Evolutionary conservation across 2,797 vertebrate genomes (phyloP), one percentile per base, ranked within the genome.

Genomic region (Mus spretus): DNA sequence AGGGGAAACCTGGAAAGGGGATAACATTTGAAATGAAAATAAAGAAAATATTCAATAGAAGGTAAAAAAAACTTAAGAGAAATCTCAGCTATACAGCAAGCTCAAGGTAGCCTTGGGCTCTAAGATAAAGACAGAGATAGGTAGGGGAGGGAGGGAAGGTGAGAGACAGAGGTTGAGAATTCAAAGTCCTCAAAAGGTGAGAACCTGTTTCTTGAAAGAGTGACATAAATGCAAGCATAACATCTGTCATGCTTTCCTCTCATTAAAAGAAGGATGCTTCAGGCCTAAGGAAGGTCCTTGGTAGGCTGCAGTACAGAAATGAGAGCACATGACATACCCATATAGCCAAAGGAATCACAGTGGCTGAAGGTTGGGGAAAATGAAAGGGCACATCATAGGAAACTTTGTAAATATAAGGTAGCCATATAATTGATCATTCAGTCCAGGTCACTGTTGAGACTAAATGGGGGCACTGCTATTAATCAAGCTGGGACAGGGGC

Each of bases 341-440:
- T 89, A 91, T 94, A 92, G 75, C 8, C 40, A 50, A 93, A 85
- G 70, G 15, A n/a, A 74, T 72, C 61, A 63, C 57, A 78, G 50
- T 53, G 28, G 53, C 44, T 72, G n/a, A 34, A 89, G 83, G 11
- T n/a, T 53, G 28, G 67, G 61, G 31, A 93, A 57, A 93, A 89
- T 61, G 82, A 88, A 44, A 95, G 24, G 85, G 40, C 88, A 86
- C 13, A 75, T 83, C 89, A 70, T 10, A 26, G 93, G 20, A 20
- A 47, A 65, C 26, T 53, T 80, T 91, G 95, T 92, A 95, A 95
- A 91, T 72, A 83, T 77, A 83, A 94, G 63, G 37, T 65, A 79
- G 59, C 19, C 31, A 13, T 65, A 15, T 74, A 85, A 96, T 92
- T 89, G 67, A 88, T 96, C 88, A 75, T n/a, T 74, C 4, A 26